A percentile compares a stretch with the other conserved stretches of the same genome.
phyloP scores from a whole-genome alignment of 2,797 vertebrate genomes.

The Crenuchus spilurus region DNA sequence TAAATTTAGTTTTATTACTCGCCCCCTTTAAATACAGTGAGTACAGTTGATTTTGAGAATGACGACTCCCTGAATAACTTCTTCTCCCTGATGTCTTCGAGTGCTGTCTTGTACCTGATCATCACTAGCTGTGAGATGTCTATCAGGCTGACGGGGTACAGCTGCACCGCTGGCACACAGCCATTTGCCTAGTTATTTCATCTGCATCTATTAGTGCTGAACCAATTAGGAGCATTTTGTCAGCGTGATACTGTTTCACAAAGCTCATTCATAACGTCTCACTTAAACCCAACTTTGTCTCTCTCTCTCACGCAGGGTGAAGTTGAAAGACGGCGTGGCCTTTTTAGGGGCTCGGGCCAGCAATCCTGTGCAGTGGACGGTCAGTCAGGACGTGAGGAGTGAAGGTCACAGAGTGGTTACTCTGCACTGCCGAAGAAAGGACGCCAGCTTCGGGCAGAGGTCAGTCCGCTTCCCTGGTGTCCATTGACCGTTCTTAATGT shows the following conservation, averaged over 20 bases:
- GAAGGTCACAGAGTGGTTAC: slow-evolving; percentile 86
- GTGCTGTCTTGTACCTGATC: not conserved
- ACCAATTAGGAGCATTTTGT: not conserved
- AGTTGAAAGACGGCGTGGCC: slow-evolving; percentile 89
- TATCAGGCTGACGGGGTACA: slow-evolving; percentile 5
- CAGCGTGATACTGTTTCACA: slow-evolving; percentile 3
- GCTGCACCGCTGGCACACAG: slow-evolving; percentile 5
- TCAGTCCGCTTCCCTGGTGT: slow-evolving; percentile 56
- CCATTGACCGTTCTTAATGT: not conserved
- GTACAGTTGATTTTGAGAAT: too few relatives aligned
- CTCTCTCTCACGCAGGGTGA: slow-evolving; percentile 79
- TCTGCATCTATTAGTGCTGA: not conserved
- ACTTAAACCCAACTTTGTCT: not conserved
- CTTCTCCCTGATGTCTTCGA: too few relatives aligned
- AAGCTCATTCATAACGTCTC: not conserved
- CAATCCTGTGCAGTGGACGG: slow-evolving; percentile 86
- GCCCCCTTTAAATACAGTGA: too few relatives aligned
- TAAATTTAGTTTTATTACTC: too few relatives aligned
- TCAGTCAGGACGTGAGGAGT: slow-evolving; percentile 87
- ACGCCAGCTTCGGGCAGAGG: slow-evolving; percentile 82
- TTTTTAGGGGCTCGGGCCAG: slow-evolving; percentile 83
- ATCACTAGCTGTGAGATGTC: slow-evolving; percentile 4
- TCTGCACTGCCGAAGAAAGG: slow-evolving; percentile 87
- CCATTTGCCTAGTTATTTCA: not conserved
- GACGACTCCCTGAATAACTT: too few relatives aligned